Evolutionary conservation across 2,113 vertebrate genomes (phyloP), one percentile per base, ranked within the genome.

Genomic region (Dasypus novemcinctus): DNA sequence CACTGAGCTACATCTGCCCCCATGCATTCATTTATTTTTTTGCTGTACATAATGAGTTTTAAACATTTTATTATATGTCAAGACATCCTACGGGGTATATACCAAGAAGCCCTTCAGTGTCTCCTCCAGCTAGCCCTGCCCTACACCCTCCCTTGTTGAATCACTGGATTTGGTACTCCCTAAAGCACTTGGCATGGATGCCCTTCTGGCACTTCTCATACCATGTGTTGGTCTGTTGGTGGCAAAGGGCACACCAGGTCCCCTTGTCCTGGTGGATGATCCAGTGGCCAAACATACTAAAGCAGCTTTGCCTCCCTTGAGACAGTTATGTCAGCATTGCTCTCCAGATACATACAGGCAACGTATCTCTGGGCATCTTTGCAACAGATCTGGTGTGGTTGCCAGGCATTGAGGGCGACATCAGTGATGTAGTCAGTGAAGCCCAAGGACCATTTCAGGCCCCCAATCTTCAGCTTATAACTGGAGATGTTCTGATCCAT

Each of bases 121-220:
- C 9, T 25, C 9, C 66, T 8, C 12, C 49, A 33, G 64, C 46
- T 49, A 49, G 46, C 46, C n/a, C n/a, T n/a, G n/a, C 5, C 5
- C 43, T 11, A 49, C 46, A 49, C 46, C 46, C 46, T 49, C 46
- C 46, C 46, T 49, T 49, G 46, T 7, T 49, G 46, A 9, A 49
- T 49, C 46, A 49, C 46, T 49, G 46, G 46, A 9, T 49, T 10
- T 9, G 97, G 93, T 97, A 95, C 76, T 96, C 94, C 64, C 43
- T 25, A 74, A 97, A 97, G n/a, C 94, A 97, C 90, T 96, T 97
- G 94, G 97, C 96, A 0, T 96, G 94, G 21, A 97, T 90, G 0
- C 96, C 94, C 79, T 97, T 97, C 92, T 97, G 95, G 41, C 92
- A 97, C 83, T 97, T 96, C 43, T 97, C 96, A 0, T 96, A 97